Evolutionary conservation across 2,113 vertebrate genomes (phyloP).

Genomic region (Muscicapa adusta): DNA sequence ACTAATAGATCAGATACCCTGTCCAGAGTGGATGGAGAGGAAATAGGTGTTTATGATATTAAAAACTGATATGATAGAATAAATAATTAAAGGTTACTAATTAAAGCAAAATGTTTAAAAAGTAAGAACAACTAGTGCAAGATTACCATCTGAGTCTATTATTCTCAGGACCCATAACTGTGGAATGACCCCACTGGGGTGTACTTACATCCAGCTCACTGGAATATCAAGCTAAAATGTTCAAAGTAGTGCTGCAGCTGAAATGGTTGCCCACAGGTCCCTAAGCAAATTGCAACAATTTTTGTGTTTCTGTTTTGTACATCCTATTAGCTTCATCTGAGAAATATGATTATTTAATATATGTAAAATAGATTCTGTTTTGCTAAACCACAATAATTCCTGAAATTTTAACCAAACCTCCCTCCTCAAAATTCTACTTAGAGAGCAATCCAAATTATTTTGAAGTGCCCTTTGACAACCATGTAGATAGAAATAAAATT

Average conservation of each 20-base stretch:
- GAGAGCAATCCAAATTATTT: conserved; percentile 22
- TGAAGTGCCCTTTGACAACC: neutral
- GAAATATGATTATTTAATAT: neutral
- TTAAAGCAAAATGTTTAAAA: neutral
- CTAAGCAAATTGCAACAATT: neutral
- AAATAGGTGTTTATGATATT: neutral
- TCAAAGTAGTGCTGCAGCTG: neutral
- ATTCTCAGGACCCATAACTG: neutral
- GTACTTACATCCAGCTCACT: neutral
- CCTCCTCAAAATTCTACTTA: neutral
- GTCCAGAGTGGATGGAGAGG: neutral
- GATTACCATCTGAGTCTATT: neutral
- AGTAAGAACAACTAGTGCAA: neutral
- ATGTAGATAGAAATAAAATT: neutral
- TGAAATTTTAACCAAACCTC: neutral
- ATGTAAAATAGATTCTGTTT: neutral
- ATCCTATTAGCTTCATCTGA: neutral
- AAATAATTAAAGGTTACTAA: neutral
- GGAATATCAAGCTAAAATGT: neutral
- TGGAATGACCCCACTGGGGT: neutral
- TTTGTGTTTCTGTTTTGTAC: neutral
- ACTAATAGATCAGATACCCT: neutral
- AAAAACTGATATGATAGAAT: neutral
- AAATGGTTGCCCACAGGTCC: neutral
- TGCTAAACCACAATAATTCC: neutral